Percentiles rank a stretch among this genome's conserved stretches.
These are phyloP conservation scores for Eptatretus atami DNA, from an alignment of 2,797 vertebrate genomes.

Conservation along the genomic window DNA sequence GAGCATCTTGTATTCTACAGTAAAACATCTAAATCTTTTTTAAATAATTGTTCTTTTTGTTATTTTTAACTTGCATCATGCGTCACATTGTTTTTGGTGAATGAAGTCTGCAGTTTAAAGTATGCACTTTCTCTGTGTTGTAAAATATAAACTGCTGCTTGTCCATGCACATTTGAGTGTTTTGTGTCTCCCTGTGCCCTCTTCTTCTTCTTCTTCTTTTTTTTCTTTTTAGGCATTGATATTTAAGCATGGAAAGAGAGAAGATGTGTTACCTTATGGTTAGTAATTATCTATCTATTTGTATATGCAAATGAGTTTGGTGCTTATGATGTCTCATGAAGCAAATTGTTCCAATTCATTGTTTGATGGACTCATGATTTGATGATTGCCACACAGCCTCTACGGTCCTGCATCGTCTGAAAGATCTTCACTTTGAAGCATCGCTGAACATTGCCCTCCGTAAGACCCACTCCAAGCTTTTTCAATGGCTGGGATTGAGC, in stretches of 20 bases:
- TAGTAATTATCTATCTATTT: constrained; percentile 11
- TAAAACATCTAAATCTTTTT: no score
- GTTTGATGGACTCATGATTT: not conserved
- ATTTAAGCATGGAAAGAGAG: constrained; percentile 79
- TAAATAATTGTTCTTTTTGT: no score
- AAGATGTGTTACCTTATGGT: constrained; percentile 69
- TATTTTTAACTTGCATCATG: no score
- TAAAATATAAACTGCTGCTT: no score
- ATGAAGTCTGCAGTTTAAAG: no score
- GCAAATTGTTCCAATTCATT: not conserved
- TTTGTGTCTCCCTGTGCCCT: not conserved
- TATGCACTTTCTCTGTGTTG: no score
- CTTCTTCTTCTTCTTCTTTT: constrained; percentile 9
- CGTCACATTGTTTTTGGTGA: no score
- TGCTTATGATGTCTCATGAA: not conserved
- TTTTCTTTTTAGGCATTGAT: constrained; percentile 35
- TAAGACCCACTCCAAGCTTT: constrained; percentile 53
- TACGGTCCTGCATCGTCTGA: constrained; percentile 33
- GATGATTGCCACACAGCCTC: constrained; percentile 20
- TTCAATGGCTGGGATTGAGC: constrained; percentile 53
- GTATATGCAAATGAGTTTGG: no score
- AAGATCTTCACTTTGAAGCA: constrained; percentile 28
- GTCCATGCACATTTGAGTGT: no score
- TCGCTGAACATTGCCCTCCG: constrained; percentile 44
- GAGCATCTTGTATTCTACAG: no score